phyloP scores from a whole-genome alignment of 1,140 invertebrate genomes.

The Aricia agestis region DNA sequence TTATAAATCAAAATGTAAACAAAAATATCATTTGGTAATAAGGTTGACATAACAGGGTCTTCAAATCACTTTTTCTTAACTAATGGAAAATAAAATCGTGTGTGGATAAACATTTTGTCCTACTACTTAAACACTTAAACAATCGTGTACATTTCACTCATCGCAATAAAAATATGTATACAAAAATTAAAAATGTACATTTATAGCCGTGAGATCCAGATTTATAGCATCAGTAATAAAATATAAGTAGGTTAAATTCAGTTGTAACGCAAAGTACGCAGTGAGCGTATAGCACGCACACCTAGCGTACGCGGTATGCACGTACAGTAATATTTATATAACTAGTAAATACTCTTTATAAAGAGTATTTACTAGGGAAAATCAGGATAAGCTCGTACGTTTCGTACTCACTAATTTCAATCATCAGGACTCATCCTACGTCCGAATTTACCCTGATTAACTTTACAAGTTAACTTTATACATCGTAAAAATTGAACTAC shows the following conservation, averaged over 20 bases:
- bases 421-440: too few species aligned
- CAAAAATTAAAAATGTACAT: background rate
- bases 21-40: constrained; percentile 11
- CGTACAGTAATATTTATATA: too few species aligned
- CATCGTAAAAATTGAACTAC: background rate
- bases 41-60: background rate
- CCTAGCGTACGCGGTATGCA: too few species aligned
- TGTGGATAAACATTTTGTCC: constrained; percentile 8
- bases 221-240: background rate
- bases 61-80: constrained; percentile 2
- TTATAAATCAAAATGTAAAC: background rate
- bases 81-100: constrained; percentile 11
- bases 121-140: background rate
- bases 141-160: background rate
- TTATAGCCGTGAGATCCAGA: background rate
- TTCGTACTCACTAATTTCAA: too few species aligned
- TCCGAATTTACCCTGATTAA: background rate
- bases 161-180: background rate
- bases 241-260: too few species aligned
- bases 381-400: too few species aligned
- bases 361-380: too few species aligned
- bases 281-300: too few species aligned
- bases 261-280: too few species aligned
- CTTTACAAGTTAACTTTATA: background rate
- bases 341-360: too few species aligned